Conservation (phyloP, 92 coral and sea anemone species). For the Chrysogorgia sp. region DNA sequence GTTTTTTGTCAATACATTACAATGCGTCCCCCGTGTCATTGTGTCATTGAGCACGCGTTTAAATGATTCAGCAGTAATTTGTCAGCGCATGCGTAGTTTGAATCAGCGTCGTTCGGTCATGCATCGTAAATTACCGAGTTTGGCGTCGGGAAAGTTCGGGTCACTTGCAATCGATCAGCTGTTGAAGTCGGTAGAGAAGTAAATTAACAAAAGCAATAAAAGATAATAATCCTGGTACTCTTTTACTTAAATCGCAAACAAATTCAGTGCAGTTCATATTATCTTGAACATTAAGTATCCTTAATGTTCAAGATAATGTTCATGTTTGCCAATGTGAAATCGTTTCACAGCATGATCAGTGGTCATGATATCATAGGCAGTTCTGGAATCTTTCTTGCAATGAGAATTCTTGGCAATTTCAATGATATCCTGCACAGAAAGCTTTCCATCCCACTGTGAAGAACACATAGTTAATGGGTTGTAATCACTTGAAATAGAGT, state of each 20-base stretch:
- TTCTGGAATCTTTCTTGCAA: neutral
- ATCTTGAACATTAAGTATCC: conserved; percentile 26
- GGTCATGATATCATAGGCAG: conserved; percentile 10
- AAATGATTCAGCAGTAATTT: too few relatives aligned
- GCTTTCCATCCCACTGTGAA: neutral
- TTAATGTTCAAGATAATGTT: too few relatives aligned
- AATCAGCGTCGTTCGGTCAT: too few relatives aligned
- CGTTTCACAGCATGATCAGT: neutral
- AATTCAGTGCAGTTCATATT: conserved; percentile 33
- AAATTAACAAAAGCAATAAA: too few relatives aligned
- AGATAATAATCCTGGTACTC: conserved; percentile 21
- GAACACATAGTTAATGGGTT: neutral
- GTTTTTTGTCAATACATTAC: too few relatives aligned
- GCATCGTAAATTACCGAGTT: too few relatives aligned
- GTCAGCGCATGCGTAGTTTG: too few relatives aligned
- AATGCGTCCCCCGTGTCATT: too few relatives aligned
- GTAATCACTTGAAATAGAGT: neutral
- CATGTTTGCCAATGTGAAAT: conserved; percentile 17
- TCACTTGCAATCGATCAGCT: too few relatives aligned
- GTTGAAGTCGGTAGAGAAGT: too few relatives aligned
- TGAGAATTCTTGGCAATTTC: conserved; percentile 8
- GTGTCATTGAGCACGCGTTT: too few relatives aligned
- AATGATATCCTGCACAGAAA: neutral
- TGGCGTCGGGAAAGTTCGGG: too few relatives aligned
- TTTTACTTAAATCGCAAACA: conserved; percentile 22